Conservation (phyloP, 2,113 vertebrate species). For the Thamnophis sirtalis region DNA sequence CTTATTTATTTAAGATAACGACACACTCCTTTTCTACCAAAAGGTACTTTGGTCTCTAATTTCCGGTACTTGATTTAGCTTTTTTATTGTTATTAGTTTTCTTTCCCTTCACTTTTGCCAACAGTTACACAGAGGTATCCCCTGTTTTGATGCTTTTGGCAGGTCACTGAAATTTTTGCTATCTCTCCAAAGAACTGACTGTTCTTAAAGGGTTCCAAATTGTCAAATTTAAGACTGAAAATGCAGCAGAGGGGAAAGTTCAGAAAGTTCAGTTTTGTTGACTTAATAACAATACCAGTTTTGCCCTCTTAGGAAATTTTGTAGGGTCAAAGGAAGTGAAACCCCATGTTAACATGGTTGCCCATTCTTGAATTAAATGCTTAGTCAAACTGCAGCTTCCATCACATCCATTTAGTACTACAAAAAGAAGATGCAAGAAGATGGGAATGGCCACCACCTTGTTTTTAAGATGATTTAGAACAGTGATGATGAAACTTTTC, state of each 20-base stretch:
- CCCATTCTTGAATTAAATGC: neutral
- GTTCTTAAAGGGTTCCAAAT: neutral
- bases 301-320: neutral
- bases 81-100: neutral
- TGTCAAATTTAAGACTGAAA: neutral
- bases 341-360: neutral
- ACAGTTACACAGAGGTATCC: neutral
- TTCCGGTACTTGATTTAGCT: neutral
- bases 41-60: neutral
- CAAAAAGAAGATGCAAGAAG: neutral
- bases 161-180: neutral
- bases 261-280: neutral
- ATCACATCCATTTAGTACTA: neutral
- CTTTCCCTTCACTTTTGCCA: neutral
- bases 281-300: neutral
- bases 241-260: neutral
- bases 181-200: neutral
- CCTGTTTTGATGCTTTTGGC: neutral
- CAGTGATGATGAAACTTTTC: too few relatives aligned
- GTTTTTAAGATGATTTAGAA: neutral
- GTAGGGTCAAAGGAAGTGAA: neutral
- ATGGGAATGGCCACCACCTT: neutral
- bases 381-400: neutral
- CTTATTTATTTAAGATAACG: neutral
- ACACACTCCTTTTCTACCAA: neutral